phyloP scores from a whole-genome alignment of 1,140 invertebrate species.

The Dinothrombium tinctorium region DNA sequence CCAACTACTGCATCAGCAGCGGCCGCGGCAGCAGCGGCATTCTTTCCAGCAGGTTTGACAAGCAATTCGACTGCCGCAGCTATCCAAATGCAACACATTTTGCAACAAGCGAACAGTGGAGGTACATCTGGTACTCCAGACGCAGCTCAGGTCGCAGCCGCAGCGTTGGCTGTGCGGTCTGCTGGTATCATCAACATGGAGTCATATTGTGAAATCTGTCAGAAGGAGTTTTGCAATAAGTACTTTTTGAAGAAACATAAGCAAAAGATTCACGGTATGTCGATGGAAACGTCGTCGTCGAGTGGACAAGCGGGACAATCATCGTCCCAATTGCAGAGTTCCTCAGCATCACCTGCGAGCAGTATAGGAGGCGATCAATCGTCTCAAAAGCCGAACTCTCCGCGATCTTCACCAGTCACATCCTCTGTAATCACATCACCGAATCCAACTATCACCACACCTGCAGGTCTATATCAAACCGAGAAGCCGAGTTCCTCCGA shows the following conservation, averaged over 20 bases:
- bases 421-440: not conserved
- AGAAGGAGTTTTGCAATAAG: constrained; percentile 62
- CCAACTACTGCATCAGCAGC: constrained; percentile 2
- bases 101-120: constrained; percentile 1
- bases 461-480: not conserved
- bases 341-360: not conserved
- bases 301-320: constrained; percentile 34
- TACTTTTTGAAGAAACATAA: constrained; percentile 96
- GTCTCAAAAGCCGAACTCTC: too few relatives aligned
- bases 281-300: not conserved
- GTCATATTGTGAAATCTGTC: constrained; percentile 53
- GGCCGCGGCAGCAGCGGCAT: not conserved
- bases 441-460: not conserved
- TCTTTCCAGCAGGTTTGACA: not conserved
- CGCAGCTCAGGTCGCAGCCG: not conserved
- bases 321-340: not conserved
- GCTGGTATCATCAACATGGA: constrained; percentile 46
- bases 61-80: constrained; percentile 75
- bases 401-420: not conserved
- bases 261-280: constrained; percentile 51
- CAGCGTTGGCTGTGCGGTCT: not conserved
- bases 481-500: constrained; percentile 9
- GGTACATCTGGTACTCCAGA: too few relatives aligned
- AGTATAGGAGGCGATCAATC: not conserved
- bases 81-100: constrained; percentile 30